phyloP scores from a whole-genome alignment of 2,113 vertebrate genomes.

The Anser cygnoides region DNA sequence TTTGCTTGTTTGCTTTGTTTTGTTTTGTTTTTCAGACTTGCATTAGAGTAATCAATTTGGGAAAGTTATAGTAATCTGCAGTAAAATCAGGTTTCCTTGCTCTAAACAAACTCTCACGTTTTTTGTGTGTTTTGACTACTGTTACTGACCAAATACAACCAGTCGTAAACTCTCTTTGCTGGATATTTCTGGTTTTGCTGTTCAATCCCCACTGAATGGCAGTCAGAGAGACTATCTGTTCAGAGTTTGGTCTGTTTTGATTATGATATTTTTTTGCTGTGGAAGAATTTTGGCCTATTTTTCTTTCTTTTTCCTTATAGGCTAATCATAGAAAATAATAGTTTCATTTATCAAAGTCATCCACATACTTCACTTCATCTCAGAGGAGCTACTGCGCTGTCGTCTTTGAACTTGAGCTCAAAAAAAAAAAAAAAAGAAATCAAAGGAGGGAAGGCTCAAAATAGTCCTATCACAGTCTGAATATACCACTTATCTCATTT shows the following conservation, averaged over 20 bases:
- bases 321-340: neutral
- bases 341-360: slow-evolving; percentile 44
- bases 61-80: neutral
- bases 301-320: neutral
- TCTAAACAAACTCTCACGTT: neutral
- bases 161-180: neutral
- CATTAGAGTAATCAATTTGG: neutral
- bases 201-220: neutral
- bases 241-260: neutral
- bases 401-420: slow-evolving; percentile 17
- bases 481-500: neutral
- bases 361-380: neutral
- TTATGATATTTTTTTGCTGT: neutral
- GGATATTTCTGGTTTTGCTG: neutral
- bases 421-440: neutral
- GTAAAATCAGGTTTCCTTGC: neutral
- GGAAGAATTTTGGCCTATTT: neutral
- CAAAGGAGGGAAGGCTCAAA: neutral
- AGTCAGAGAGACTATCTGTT: neutral
- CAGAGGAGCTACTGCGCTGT: neutral
- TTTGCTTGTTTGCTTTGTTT: neutral
- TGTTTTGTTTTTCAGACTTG: neutral
- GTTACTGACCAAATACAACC: neutral
- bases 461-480: neutral
- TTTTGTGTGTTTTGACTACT: neutral